Evolutionary conservation across 2,113 vertebrate genomes (phyloP).

Genomic region (Podocnemis expansa): DNA sequence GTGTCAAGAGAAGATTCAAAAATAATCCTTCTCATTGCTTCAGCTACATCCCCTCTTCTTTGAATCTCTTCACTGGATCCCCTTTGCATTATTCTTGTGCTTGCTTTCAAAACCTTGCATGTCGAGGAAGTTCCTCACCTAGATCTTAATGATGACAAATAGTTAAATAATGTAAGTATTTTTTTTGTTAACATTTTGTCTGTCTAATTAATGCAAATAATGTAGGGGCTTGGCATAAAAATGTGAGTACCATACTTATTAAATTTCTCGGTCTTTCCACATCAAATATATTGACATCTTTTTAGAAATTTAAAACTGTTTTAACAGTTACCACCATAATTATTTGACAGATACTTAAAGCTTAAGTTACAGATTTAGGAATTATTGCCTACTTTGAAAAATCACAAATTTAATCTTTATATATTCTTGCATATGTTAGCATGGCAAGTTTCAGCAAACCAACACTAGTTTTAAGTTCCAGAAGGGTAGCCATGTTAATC

Average conservation of each 20-base stretch:
- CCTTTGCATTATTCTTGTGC: not conserved
- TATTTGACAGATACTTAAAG: not conserved
- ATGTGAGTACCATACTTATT: not conserved
- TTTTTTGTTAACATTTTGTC: not conserved
- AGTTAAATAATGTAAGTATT: not conserved
- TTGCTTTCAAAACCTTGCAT: not conserved
- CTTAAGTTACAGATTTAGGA: not conserved
- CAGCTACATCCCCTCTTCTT: not conserved
- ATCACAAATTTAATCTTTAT: not conserved
- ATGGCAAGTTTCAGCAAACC: too few species aligned
- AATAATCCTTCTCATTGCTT: not conserved
- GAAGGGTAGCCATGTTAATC: too few species aligned
- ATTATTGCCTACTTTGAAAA: not conserved
- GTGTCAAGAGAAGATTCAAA: not conserved
- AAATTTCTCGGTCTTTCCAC: not conserved
- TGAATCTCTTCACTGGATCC: constrained; percentile 18
- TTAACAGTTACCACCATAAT: not conserved
- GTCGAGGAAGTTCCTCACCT: not conserved
- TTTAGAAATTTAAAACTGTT: not conserved
- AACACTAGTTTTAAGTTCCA: not conserved
- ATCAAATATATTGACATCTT: not conserved
- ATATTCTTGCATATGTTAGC: not conserved
- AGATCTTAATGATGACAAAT: not conserved
- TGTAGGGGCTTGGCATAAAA: not conserved
- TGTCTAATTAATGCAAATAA: not conserved